These are phyloP conservation scores for Psephotus haematonotus DNA, from an alignment of 2,113 vertebrate species.

Conservation along the genomic window DNA sequence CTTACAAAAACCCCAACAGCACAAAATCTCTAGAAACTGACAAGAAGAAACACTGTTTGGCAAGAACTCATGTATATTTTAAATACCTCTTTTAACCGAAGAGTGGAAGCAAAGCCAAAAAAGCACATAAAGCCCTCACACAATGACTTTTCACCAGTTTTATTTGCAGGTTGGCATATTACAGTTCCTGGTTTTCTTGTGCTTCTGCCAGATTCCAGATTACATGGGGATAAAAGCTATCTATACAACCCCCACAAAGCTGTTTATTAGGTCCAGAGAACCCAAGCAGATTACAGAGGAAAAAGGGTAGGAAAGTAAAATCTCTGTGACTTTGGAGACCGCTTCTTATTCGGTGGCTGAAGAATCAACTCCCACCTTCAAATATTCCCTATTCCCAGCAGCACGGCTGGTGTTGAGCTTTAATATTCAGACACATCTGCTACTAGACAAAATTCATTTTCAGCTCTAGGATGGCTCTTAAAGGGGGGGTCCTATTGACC, in stretches of 20 bases:
- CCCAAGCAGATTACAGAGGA: not conserved
- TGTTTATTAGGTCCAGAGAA: not conserved
- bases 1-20: not conserved
- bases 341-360: not conserved
- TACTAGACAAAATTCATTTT: constrained; percentile 49
- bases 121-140: constrained; percentile 30
- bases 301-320: not conserved
- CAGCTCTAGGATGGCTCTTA: constrained; percentile 8
- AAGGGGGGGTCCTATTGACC: constrained; percentile 15
- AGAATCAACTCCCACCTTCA: not conserved
- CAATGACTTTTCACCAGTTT: constrained; percentile 45
- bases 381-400: not conserved
- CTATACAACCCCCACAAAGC: not conserved
- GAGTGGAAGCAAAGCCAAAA: constrained; percentile 2
- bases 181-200: not conserved
- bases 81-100: not conserved
- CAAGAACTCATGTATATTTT: not conserved
- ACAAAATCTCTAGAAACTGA: not conserved
- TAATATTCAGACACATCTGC: constrained; percentile 1
- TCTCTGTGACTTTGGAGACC: not conserved
- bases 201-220: not conserved
- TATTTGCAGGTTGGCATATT: not conserved
- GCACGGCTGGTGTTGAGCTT: not conserved
- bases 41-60: not conserved
- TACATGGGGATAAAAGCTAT: not conserved